phyloP scores from a whole-genome alignment of 2,797 vertebrate genomes.

The Poeciliopsis infans region DNA sequence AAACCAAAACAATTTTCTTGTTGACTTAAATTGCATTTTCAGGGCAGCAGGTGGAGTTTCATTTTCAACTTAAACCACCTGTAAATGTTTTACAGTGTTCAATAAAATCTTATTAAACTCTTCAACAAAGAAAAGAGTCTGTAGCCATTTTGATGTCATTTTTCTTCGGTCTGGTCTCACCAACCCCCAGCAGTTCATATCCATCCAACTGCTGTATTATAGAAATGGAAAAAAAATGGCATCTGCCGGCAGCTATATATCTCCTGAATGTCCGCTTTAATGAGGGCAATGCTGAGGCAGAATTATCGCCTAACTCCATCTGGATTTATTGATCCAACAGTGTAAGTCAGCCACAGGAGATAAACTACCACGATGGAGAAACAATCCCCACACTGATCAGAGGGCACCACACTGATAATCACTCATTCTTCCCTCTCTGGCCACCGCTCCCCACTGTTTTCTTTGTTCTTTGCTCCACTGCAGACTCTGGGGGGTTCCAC shows the following conservation, averaged over 20 bases:
- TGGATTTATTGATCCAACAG: constrained; percentile 69
- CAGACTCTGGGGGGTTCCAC: constrained; percentile 16
- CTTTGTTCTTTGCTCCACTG: constrained; percentile 49
- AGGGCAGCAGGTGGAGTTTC: too few species aligned
- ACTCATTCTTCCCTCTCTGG: constrained; percentile 40
- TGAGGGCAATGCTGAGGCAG: constrained; percentile 57
- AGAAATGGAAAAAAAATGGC: constrained; percentile 47
- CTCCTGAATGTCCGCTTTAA: constrained; percentile 58
- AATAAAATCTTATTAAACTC: constrained; percentile 27
- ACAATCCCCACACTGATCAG: constrained; percentile 67
- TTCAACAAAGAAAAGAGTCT: constrained; percentile 10
- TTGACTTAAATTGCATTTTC: too few species aligned
- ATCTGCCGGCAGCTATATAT: constrained; percentile 47
- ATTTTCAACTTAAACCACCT: too few species aligned
- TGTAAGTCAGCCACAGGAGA: constrained; percentile 62
- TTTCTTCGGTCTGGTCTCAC: constrained; percentile 28
- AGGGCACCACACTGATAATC: constrained; percentile 66
- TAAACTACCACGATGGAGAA: constrained; percentile 64
- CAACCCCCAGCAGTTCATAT: constrained; percentile 31
- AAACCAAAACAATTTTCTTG: too few species aligned
- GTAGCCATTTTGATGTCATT: constrained; percentile 19
- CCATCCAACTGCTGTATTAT: constrained; percentile 45
- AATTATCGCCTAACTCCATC: constrained; percentile 60
- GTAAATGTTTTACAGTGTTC: not conserved
- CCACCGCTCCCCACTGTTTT: constrained; percentile 24